Conservation (phyloP, 1,140 invertebrate species). For the Stegodyphus mimosarum region DNA sequence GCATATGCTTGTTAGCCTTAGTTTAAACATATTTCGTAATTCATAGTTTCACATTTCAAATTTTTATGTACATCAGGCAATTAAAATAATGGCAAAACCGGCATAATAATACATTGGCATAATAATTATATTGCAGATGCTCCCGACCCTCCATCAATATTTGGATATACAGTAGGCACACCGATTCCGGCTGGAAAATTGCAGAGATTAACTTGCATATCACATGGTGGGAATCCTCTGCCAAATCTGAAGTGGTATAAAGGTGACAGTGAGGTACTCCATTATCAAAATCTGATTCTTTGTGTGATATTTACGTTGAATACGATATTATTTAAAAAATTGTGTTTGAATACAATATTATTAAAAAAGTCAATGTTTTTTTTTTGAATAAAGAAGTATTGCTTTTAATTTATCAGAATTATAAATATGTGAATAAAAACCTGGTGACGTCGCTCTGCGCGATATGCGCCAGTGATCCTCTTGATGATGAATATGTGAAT, state of each 20-base stretch:
- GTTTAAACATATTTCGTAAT: no score
- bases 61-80: background rate
- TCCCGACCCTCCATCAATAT: slow-evolving; percentile 88
- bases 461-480: no score
- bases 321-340: no score
- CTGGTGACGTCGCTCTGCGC: no score
- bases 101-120: background rate
- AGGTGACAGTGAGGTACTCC: slow-evolving; percentile 52
- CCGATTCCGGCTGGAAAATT: slow-evolving; percentile 85
- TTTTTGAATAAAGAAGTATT: no score
- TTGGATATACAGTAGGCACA: slow-evolving; percentile 84
- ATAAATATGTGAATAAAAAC: no score
- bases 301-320: background rate
- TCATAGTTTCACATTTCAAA: background rate
- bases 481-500: no score
- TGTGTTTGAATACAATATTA: no score
- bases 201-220: slow-evolving; percentile 88
- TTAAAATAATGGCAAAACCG: background rate
- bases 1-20: no score
- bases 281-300: no score
- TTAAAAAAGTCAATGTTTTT: no score
- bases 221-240: slow-evolving; percentile 92
- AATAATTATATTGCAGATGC: slow-evolving; percentile 79
- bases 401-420: no score
- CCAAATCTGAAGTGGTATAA: slow-evolving; percentile 75